These are phyloP conservation scores for Lordiphosa andalusiaca DNA, from an alignment of 2,888 invertebrate genomes.

Conservation along the genomic window DNA sequence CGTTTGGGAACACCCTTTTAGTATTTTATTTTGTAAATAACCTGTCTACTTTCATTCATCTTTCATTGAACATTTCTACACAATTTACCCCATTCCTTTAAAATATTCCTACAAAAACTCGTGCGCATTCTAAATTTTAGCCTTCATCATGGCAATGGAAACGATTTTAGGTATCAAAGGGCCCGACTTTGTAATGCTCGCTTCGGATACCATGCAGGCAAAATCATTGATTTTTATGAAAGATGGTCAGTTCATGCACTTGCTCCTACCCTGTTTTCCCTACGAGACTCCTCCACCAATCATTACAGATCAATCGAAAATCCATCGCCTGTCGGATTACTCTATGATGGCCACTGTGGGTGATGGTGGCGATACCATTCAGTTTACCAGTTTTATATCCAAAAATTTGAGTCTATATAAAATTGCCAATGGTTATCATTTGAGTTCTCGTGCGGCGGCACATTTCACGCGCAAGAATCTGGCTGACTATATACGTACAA, in stretches of 20 bases:
- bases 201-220: constrained; percentile 92
- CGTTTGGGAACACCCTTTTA: too few species aligned
- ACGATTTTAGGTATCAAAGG: constrained; percentile 94
- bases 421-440: constrained; percentile 97
- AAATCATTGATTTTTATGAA: constrained; percentile 96
- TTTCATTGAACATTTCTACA: too few species aligned
- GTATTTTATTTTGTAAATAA: too few species aligned
- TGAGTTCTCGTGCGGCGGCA: constrained; percentile 94
- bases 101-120: background rate
- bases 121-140: constrained; percentile 29
- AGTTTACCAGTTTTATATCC: constrained; percentile 97
- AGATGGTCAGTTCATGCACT: constrained; percentile 41
- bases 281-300: background rate
- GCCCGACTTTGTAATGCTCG: constrained; percentile 92
- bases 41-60: too few species aligned
- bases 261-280: too few species aligned
- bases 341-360: constrained; percentile 95
- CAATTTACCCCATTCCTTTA: too few species aligned
- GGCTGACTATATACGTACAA: constrained; percentile 93
- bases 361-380: constrained; percentile 95
- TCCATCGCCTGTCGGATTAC: constrained; percentile 92
- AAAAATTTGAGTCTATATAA: constrained; percentile 98
- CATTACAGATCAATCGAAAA: constrained; percentile 91
- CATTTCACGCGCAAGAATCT: constrained; percentile 94
- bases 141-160: constrained; percentile 83